Base-by-base conservation (phyloP, 2,797 vertebrate genomes). In the Micrastur ruficollis region DNA sequence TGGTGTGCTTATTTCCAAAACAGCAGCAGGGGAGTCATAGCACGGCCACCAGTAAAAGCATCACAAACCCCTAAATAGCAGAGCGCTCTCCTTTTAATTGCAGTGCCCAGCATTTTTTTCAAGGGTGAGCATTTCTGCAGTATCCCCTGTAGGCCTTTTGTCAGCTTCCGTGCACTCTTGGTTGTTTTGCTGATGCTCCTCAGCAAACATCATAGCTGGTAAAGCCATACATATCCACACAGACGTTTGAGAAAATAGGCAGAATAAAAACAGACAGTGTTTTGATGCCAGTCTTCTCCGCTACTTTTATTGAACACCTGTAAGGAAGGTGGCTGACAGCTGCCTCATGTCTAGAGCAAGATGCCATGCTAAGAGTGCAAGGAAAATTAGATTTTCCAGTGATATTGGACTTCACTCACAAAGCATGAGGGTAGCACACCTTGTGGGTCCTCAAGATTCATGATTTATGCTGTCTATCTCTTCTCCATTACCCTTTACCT, bases 31-130 rank as follows among this genome's bases (percentile, higher is more conserved):
- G 66, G 59, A 85, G 27, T 73, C 58, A 12, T 81, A 86, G 63
- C 46, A 50, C 2, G 9, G 29, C 85, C 55, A 68, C 55, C 40
- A 62, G 53, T 56, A 94, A 67, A 75, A 94, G 53, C 59, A 94
- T 67, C 55, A 36, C 47, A 56, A 81, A 13, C 31, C 52, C 47
- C 63, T 56, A 59, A 93, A 86, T 8, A 92, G 74, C 86, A 89
- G 67, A 90, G 52, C 44, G 76, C 44, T 70, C 93, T 44, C 52
- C 40, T 90, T 95, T 94, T 82, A 91, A 92, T 67, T 96, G 87
- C 87, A 81, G 25, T 50, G 42, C 68, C 75, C 59, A 92, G 61
- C 81, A 67, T 32, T 67, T 74, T 79, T 93, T 81, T 55, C 67
- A 73, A 63, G 42, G 46, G 12, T 80, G 63, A 86, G 52, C 40